Base-by-base conservation (phyloP, 2,113 vertebrate genomes). In the Pelecanus crispus region DNA sequence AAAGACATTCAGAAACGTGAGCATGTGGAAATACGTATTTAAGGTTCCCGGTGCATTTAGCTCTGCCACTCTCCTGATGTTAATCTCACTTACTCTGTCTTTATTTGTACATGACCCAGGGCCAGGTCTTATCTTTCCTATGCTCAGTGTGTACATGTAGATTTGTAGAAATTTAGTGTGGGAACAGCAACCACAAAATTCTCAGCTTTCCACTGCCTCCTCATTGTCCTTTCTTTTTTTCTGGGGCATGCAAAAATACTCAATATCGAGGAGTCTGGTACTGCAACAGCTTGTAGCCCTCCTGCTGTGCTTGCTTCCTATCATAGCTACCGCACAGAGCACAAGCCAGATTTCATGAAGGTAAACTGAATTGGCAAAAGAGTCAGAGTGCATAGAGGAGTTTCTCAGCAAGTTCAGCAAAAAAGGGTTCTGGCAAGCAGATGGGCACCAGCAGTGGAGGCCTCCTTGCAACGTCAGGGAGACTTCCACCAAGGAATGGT, bases 361-460 rank as follows among this genome's bases (percentile, higher is more conserved):
- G 13, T 19, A 81, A 49, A 40, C 49, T n/a, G 38, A 72, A 31
- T 9, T 65, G 66, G 44, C 25, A 38, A 47, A 65, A 34, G 50
- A 71, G 34, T 26, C 29, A 9, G n/a, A n/a, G n/a, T 4, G 9
- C n/a, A 15, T 18, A 58, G 49, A 73, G 44, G 29, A 9, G 4
- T 52, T 77, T 72, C 50, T 81, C 58, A 66, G 36, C 22, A 75
- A 71, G 52, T 40, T 67, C 73, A 49, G 58, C 22, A 12, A 20
- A 21, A 19, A 36, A 61, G 1, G 14, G 11, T 81, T 71, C 56
- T 81, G 42, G 29, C n/a, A 16, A 49, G 53, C 47, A 55, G 40
- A 36, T 0, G 3, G n/a, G 22, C 7, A 32, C 29, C 13, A 42
- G 63, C 22, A 80, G 26, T 1, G 0, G 42, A 52, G 25, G 36